Evolutionary conservation across 2,113 vertebrate species (phyloP), one percentile per base, ranked within the genome.

Genomic region (Aleadryas rufinucha): DNA sequence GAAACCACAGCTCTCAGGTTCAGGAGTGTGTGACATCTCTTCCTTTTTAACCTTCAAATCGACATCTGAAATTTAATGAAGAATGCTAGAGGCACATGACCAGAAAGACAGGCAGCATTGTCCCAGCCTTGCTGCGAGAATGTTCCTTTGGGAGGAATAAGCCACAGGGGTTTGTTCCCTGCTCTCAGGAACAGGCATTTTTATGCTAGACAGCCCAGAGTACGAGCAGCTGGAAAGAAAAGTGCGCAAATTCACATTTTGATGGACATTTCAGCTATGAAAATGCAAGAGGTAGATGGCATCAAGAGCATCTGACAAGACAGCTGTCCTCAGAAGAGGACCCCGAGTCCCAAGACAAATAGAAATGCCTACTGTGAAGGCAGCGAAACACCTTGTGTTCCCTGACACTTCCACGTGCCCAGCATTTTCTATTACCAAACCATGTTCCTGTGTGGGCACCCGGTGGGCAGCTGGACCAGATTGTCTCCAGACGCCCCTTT

Each of bases 181-280:
- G 26, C 54, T 49, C 60, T 61, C 41, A 87, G 31, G 22, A 45
- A 28, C 7, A 2, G 12, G 41, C 2, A 15, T 33, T 90, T 93
- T 90, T 57, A 81, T 61, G 56, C 52, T 14, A 78, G 41, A 85
- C 16, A 82, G 49, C 30, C 27, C 26, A 37, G 1, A 50, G 16
- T 18, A 76, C 16, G 19, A 66, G 47, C 47, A 70, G 42, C 26
- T 45, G 35, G 33, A 39, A 87, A 82, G 59, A 44, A 65, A 87
- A 77, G 23, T 2, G 2, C 33, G 33, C 1, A 8, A 0, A 1
- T 13, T 78, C n/a, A 24, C 42, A 24, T 70, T 84, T 4, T 93
- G 41, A 90, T 1, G 56, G 52, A 78, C 45, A 41, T 70, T 82
- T 69, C 19, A 53, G 1, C 65, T 63, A 45, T 8, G 22, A 82